Base-by-base conservation (phyloP, 2,113 vertebrate genomes). In the Piaya cayana region DNA sequence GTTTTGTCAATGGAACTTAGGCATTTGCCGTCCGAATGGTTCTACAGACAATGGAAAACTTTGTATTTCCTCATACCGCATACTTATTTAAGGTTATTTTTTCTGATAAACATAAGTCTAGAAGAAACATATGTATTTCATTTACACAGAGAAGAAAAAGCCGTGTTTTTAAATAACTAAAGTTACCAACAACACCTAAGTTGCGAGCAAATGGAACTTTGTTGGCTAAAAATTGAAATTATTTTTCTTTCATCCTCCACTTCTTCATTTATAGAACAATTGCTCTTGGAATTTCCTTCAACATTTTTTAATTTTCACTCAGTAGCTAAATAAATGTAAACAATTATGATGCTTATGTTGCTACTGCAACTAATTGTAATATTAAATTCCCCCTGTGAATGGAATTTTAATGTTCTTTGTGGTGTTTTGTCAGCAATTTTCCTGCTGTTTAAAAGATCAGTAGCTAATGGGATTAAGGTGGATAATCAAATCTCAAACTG, bases 401-500 rank as follows among this genome's bases (percentile, higher is more conserved):
- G 86, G 91, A 90, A 91, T 94, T 95, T 96, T 91, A 96, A 96
- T 97, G 78, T 96, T 97, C 92, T 71, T 74, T 77, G 91, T 95
- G 75, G 82, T 7, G 9, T 97, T 97, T 97, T 96, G 96, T 98
- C 97, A 98, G 97, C 97, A 96, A 90, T 97, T 98, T 97, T 92
- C 88, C 86, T 94, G 94, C 96, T 96, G 90, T 97, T 97, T 97
- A 92, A 96, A 97, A 97, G 96, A 97, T 97, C 97, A 95, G 70
- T 80, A 92, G 94, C 96, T 98, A 98, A 98, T 98, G 92, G 97
- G 95, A 98, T 98, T 98, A 97, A 96, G 95, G 70, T 95, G 53
- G 93, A 95, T 98, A 98, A 98, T 98, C 97, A 97, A 97, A 98
- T 98, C 95, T 96, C 91, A 95, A 88, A 97, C 90, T 96, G 92